Conservation (phyloP, 53 echinoderm and acorn worm genomes). For the Zoroaster sp. region DNA sequence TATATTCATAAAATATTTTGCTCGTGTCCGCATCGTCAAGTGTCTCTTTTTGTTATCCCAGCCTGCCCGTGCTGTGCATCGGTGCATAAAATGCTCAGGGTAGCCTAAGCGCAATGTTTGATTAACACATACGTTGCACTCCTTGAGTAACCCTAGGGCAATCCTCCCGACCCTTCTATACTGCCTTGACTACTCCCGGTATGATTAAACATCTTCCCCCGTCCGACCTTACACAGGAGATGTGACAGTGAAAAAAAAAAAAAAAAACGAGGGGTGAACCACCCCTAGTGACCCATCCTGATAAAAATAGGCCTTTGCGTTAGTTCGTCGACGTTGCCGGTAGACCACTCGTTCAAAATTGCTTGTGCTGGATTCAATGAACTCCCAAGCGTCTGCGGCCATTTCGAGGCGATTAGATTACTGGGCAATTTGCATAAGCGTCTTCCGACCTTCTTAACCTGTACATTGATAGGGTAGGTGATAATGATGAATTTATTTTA, state of each 20-base stretch:
- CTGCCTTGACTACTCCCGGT: conserved; percentile 14
- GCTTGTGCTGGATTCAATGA: conserved; percentile 42
- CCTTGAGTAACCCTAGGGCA: conserved; percentile 38
- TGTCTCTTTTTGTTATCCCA: conserved; percentile 4
- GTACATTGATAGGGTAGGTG: conserved; percentile 27
- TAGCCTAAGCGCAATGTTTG: conserved; percentile 37
- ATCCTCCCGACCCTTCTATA: conserved; percentile 28
- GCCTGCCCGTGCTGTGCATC: conserved; percentile 19
- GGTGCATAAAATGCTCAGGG: conserved; percentile 35
- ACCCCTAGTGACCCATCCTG: conserved; percentile 52
- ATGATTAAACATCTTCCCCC: conserved; percentile 49
- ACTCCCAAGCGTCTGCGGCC: conserved; percentile 57
- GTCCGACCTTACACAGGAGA: conserved; percentile 34
- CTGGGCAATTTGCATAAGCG: conserved; percentile 52
- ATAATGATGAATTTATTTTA: not conserved
- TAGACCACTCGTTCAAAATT: conserved; percentile 41
- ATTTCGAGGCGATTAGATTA: conserved; percentile 58
- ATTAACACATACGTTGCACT: conserved; percentile 50
- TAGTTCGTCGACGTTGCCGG: conserved; percentile 45
- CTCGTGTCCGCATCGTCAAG: not conserved
- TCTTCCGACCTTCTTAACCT: conserved; percentile 46
- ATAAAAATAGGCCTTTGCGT: conserved; percentile 42
- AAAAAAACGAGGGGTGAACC: conserved; percentile 40
- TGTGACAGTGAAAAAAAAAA: not conserved
- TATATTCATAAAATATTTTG: conserved; percentile 35